Evolutionary conservation across 2,797 vertebrate genomes (phyloP).

Genomic region (Acanthurus lineatus): DNA sequence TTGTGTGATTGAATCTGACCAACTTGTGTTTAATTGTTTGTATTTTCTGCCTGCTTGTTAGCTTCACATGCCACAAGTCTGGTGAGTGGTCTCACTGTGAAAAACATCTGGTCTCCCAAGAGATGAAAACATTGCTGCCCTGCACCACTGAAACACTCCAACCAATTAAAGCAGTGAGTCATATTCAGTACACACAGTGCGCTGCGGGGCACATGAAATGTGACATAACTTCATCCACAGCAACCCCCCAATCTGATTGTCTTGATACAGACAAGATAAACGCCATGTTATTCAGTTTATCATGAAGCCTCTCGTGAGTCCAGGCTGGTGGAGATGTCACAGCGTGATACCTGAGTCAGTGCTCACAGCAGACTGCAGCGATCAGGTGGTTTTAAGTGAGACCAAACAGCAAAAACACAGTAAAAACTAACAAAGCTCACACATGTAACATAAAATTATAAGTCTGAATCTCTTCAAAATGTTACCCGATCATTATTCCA

Average conservation of each 20-base stretch:
- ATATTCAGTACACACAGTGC: slow-evolving; percentile 16
- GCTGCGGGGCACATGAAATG: slow-evolving; percentile 42
- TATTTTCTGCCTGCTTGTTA: slow-evolving; percentile 1
- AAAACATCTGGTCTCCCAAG: slow-evolving; percentile 48
- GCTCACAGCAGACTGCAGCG: neutral
- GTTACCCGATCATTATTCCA: no score
- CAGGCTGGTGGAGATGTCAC: slow-evolving; percentile 11
- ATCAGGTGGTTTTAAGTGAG: neutral
- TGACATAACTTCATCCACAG: slow-evolving; percentile 51
- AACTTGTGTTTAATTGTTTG: neutral
- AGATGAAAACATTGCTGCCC: slow-evolving; percentile 29
- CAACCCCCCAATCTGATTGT: slow-evolving; percentile 47
- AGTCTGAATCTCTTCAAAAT: no score
- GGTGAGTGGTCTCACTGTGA: slow-evolving; percentile 18
- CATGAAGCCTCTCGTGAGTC: slow-evolving; percentile 19
- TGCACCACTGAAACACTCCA: slow-evolving; percentile 31
- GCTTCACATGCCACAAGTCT: neutral
- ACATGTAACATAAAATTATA: no score
- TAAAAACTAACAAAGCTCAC: no score
- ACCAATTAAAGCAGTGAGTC: slow-evolving; percentile 61
- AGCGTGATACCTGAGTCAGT: slow-evolving; percentile 2
- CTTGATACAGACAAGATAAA: slow-evolving; percentile 51
- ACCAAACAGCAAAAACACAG: neutral
- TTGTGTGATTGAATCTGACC: slow-evolving; percentile 9
- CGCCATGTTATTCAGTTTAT: slow-evolving; percentile 42